These are phyloP conservation scores for Gonioctena quinquepunctata DNA, from an alignment of 1,140 invertebrate species.

Conservation along the genomic window DNA sequence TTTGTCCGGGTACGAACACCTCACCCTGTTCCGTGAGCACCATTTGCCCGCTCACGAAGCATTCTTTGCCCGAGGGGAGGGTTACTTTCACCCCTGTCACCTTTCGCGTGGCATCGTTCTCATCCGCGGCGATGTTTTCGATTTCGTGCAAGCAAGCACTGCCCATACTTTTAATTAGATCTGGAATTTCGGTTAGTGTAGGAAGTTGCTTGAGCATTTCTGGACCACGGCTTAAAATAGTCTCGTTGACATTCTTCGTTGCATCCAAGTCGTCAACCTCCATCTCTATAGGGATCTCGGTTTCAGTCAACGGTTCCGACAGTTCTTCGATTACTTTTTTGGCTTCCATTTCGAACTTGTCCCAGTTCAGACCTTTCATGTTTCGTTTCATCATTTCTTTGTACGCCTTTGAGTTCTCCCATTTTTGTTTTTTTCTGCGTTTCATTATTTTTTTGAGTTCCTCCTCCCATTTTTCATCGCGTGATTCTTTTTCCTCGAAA, in stretches of 20 bases:
- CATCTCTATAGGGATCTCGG: conserved; percentile 54
- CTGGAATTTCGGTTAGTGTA: conserved; percentile 65
- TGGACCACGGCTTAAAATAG: conserved; percentile 57
- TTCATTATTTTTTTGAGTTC: conserved; percentile 51
- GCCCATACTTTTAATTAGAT: conserved; percentile 65
- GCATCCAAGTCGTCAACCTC: conserved; percentile 60
- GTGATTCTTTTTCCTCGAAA: conserved; percentile 76
- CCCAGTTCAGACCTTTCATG: conserved; percentile 67
- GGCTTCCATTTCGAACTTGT: conserved; percentile 63
- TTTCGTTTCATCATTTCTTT: conserved; percentile 63
- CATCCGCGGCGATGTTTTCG: conserved; percentile 64
- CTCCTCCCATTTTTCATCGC: conserved; percentile 63
- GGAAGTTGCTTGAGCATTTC: conserved; percentile 62
- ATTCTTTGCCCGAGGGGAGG: conserved; percentile 56
- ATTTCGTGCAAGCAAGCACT: conserved; percentile 63
- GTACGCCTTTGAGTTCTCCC: conserved; percentile 59
- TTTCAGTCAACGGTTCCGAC: conserved; percentile 39
- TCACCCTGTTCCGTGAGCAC: conserved; percentile 70
- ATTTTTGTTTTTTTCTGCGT: conserved; percentile 53
- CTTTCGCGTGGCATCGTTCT: conserved; percentile 63
- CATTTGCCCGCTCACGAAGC: conserved; percentile 71
- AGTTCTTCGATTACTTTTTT: conserved; percentile 59
- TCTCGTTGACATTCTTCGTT: conserved; percentile 63
- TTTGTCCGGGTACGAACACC: conserved; percentile 74
- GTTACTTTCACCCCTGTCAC: conserved; percentile 51